These are phyloP conservation scores for Eueremaeus valkanovi DNA, from an alignment of 2,888 invertebrate species.

Conservation along the genomic window DNA sequence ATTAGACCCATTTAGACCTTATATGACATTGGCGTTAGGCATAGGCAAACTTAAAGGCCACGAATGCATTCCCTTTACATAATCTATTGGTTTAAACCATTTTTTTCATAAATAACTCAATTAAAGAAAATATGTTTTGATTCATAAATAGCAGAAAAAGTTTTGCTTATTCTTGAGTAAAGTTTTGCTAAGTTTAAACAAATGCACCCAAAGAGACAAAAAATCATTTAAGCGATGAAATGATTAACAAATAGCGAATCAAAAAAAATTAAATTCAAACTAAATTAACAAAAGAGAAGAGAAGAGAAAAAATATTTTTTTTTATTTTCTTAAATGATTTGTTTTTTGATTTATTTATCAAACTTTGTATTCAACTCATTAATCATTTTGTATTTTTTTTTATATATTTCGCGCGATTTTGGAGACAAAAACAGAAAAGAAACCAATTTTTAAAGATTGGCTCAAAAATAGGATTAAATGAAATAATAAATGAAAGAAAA, in stretches of 20 bases:
- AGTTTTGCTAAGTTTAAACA: not conserved
- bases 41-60: constrained; percentile 36
- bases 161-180: not conserved
- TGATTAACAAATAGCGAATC: not conserved
- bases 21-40: not conserved
- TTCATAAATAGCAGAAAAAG: not conserved
- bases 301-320: not conserved
- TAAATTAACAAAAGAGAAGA: not conserved
- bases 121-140: too few species aligned
- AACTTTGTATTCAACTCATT: too few species aligned
- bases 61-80: constrained; percentile 33
- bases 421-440: too few species aligned
- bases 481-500: too few species aligned
- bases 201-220: not conserved
- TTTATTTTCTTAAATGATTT: too few species aligned
- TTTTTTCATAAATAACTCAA: not conserved
- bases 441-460: too few species aligned
- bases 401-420: too few species aligned
- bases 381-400: too few species aligned
- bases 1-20: not conserved
- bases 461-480: too few species aligned
- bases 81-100: constrained; percentile 7
- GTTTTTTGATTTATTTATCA: too few species aligned
- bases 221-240: not conserved
- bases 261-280: too few species aligned